Percentiles rank a stretch among this genome's conserved stretches.
Conservation (phyloP, 2,888 invertebrate species). For the Chydorus sphaericus region DNA sequence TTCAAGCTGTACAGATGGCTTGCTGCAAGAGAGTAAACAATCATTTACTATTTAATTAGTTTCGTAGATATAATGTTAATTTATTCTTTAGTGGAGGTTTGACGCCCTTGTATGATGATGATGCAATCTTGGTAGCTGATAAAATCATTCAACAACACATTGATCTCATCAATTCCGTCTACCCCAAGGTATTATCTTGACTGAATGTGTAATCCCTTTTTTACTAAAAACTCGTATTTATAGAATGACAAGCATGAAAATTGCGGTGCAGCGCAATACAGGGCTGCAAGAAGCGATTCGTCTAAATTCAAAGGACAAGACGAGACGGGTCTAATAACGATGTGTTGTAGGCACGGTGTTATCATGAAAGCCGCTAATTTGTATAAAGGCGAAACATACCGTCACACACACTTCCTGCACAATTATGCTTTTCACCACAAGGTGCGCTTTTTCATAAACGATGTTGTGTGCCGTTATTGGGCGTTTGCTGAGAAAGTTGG, state of each 20-base stretch:
- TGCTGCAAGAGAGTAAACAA: neutral
- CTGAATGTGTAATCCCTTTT: neutral
- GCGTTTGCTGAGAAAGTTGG: neutral
- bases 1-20: neutral
- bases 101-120: neutral
- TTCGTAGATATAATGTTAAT: neutral
- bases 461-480: neutral
- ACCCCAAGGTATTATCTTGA: neutral
- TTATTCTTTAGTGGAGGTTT: neutral
- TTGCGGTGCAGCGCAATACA: neutral
- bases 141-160: neutral
- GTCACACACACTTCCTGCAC: neutral
- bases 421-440: neutral
- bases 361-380: neutral
- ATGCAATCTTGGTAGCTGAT: neutral
- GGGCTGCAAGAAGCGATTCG: neutral
- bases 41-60: neutral
- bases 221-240: neutral
- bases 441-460: neutral
- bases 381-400: neutral
- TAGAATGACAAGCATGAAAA: neutral
- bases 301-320: neutral
- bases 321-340: neutral
- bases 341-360: neutral
- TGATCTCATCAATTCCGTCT: neutral